These are phyloP conservation scores for Elanus axillaris DNA, from an alignment of 2,113 vertebrate genomes.

Conservation along the genomic window DNA sequence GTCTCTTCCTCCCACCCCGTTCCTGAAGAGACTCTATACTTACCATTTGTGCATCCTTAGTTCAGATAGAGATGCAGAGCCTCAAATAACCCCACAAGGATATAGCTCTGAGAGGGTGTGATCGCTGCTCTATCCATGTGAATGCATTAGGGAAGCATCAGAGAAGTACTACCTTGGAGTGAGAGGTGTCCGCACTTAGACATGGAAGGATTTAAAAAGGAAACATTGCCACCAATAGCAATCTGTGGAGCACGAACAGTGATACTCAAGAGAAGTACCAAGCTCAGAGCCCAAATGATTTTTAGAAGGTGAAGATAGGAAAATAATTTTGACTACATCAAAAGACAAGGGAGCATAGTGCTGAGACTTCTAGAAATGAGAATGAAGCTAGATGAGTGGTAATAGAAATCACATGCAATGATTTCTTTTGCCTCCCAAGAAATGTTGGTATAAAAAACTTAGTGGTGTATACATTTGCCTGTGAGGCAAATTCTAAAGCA, in stretches of 20 bases:
- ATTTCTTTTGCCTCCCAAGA: neutral
- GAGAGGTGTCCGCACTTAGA: no score
- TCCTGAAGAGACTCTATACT: neutral
- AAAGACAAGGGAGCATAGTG: neutral
- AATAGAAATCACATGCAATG: neutral
- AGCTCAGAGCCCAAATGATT: neutral
- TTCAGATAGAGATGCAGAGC: neutral
- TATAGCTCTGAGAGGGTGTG: no score
- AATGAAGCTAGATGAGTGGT: neutral
- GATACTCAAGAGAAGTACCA: neutral
- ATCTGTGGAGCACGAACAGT: neutral
- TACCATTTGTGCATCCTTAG: neutral
- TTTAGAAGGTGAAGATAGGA: neutral
- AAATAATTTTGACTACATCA: neutral
- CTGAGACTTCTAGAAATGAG: neutral
- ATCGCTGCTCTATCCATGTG: neutral
- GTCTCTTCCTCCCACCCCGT: neutral
- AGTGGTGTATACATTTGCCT: neutral
- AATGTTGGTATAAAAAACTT: neutral
- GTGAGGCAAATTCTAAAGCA: neutral
- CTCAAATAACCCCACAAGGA: rapidly evolving
- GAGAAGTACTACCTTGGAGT: neutral
- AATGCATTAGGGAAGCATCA: neutral
- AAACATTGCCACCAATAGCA: neutral
- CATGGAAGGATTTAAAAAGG: neutral